These are phyloP conservation scores for Vulpes lagopus DNA, from an alignment of 2,113 vertebrate species.

Conservation along the genomic window DNA sequence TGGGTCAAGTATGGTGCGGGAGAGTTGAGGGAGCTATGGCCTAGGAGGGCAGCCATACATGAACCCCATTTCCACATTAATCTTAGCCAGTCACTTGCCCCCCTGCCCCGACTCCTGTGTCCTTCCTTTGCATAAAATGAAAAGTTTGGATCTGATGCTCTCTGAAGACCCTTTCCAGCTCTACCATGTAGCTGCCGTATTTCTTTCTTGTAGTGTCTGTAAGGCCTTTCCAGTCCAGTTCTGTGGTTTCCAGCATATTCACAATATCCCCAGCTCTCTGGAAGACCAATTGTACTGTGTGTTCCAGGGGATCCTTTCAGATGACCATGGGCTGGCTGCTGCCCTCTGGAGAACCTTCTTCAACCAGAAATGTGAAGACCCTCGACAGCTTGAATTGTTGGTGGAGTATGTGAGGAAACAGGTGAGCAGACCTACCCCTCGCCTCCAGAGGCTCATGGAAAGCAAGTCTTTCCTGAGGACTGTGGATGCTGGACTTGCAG, in stretches of 20 bases:
- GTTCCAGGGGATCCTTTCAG: slow-evolving; percentile 94
- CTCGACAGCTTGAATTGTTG: slow-evolving; percentile 94
- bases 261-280: not conserved
- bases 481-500: not conserved
- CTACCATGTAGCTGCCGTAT: not conserved
- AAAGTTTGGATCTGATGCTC: not conserved
- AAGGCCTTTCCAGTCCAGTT: not conserved
- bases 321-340: slow-evolving; percentile 94
- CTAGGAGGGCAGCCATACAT: not conserved
- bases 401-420: slow-evolving; percentile 99
- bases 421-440: slow-evolving; percentile 82
- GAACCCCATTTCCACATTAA: not conserved
- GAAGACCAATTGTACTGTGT: not conserved
- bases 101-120: not conserved
- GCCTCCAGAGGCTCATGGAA: not conserved
- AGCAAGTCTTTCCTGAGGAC: not conserved
- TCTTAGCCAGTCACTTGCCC: not conserved
- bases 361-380: slow-evolving; percentile 94
- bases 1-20: not conserved
- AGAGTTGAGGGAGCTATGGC: not conserved
- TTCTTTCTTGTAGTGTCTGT: not conserved
- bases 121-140: not conserved
- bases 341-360: slow-evolving; percentile 98
- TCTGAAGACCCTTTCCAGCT: not conserved
- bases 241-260: not conserved